These are phyloP conservation scores for Neuroterus valhalla DNA, from an alignment of 1,140 invertebrate genomes.

Conservation along the genomic window DNA sequence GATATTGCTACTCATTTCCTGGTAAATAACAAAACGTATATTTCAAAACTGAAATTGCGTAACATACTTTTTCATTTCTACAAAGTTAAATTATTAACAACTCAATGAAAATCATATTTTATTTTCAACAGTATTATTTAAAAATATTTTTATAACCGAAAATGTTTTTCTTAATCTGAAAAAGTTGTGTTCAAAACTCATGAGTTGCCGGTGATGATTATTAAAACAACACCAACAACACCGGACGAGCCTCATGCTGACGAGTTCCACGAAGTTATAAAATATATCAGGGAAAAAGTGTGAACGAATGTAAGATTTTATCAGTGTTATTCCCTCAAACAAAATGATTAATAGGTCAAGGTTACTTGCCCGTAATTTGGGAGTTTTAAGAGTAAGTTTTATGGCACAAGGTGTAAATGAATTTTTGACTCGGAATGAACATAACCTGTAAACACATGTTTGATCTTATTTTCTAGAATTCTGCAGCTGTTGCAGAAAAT, in stretches of 20 bases:
- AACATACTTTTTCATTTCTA: no score
- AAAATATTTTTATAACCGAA: not conserved
- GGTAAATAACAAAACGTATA: no score
- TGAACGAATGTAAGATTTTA: not conserved
- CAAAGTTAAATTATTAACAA: not conserved
- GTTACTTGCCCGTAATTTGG: conserved; percentile 50
- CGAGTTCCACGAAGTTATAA: no score
- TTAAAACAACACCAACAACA: not conserved
- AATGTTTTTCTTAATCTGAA: not conserved
- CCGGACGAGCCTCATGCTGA: not conserved
- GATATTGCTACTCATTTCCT: no score
- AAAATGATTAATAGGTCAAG: conserved; percentile 56
- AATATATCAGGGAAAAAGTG: no score
- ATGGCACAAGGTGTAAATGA: conserved; percentile 4
- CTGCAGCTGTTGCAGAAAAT: conserved; percentile 48
- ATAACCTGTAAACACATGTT: not conserved
- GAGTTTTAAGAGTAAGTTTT: conserved; percentile 47
- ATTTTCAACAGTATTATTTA: not conserved
- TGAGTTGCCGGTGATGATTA: not conserved
- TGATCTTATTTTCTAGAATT: conserved; percentile 55
- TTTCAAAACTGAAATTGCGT: no score
- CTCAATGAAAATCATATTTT: not conserved
- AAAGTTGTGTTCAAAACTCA: not conserved
- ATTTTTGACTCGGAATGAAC: conserved; percentile 44
- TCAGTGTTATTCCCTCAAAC: not conserved